A percentile compares a stretch with the other conserved stretches of the same genome.
phyloP scores from a whole-genome alignment of 2,113 vertebrate species.

The Odocoileus hemionus region DNA sequence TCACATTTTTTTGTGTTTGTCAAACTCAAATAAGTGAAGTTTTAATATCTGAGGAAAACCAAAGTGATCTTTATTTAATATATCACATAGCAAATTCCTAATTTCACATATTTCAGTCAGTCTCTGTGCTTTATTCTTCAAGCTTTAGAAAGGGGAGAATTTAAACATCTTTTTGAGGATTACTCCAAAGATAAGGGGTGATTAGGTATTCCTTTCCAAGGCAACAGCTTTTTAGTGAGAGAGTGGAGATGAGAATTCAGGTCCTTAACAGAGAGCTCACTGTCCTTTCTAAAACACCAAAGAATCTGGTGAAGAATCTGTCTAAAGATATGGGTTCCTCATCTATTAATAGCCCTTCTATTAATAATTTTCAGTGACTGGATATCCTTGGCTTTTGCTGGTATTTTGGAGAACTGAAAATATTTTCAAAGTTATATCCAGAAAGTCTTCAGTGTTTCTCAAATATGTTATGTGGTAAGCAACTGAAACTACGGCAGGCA shows the following conservation, averaged over 20 bases:
- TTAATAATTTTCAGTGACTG: neutral
- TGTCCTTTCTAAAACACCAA: neutral
- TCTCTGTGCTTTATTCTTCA: neutral
- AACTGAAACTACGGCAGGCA: neutral
- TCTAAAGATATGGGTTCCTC: neutral
- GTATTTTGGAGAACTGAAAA: neutral
- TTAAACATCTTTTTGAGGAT: neutral
- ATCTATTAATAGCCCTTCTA: slow-evolving; percentile 31
- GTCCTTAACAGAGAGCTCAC: neutral
- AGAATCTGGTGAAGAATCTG: neutral
- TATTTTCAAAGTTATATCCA: neutral
- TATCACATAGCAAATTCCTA: neutral
- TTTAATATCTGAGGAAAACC: neutral
- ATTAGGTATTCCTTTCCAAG: neutral
- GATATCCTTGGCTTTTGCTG: neutral
- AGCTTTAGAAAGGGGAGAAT: neutral
- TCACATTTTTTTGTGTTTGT: neutral
- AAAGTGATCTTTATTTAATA: neutral
- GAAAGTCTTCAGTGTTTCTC: slow-evolving; percentile 23
- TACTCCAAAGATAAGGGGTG: neutral
- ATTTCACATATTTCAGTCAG: neutral
- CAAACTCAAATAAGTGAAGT: neutral
- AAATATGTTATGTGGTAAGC: slow-evolving; percentile 1
- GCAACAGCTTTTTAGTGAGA: neutral
- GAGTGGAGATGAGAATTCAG: neutral